Percentiles rank a stretch among this genome's conserved stretches.
phyloP scores from a whole-genome alignment of 2,888 invertebrate genomes.

The Euspilapteryx auroguttella region DNA sequence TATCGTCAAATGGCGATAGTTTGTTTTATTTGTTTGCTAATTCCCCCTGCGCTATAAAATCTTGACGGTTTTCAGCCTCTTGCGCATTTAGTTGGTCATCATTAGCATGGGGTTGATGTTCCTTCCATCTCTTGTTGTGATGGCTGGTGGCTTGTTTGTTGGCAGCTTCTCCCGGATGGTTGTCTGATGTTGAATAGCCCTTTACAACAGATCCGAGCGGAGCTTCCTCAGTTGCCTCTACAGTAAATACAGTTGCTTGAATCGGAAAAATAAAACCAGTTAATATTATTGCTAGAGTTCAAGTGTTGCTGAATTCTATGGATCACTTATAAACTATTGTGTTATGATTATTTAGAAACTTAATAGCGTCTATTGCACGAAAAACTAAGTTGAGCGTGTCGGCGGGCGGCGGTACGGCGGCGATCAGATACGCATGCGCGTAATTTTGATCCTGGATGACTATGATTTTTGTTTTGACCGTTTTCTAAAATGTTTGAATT shows the following conservation, averaged over 20 bases:
- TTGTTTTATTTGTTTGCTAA: constrained; percentile 43
- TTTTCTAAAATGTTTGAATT: constrained; percentile 13
- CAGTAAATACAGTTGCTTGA: constrained; percentile 43
- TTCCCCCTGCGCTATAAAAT: constrained; percentile 49
- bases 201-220: constrained; percentile 44
- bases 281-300: constrained; percentile 36
- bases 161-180: constrained; percentile 51
- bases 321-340: constrained; percentile 51
- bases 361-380: constrained; percentile 54
- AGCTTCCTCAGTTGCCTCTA: constrained; percentile 54
- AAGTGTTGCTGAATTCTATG: constrained; percentile 59
- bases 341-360: constrained; percentile 41
- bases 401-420: constrained; percentile 33
- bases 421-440: constrained; percentile 46
- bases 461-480: constrained; percentile 32
- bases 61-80: constrained; percentile 38
- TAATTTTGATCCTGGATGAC: constrained; percentile 17
- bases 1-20: constrained; percentile 58
- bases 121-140: constrained; percentile 23
- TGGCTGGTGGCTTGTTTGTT: constrained; percentile 15
- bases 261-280: constrained; percentile 39
- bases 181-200: constrained; percentile 41
- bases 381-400: constrained; percentile 55
- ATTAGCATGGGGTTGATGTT: constrained; percentile 28
- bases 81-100: constrained; percentile 51